Evolutionary conservation across 2,113 vertebrate genomes (phyloP).

Genomic region (Gavialis gangeticus): DNA sequence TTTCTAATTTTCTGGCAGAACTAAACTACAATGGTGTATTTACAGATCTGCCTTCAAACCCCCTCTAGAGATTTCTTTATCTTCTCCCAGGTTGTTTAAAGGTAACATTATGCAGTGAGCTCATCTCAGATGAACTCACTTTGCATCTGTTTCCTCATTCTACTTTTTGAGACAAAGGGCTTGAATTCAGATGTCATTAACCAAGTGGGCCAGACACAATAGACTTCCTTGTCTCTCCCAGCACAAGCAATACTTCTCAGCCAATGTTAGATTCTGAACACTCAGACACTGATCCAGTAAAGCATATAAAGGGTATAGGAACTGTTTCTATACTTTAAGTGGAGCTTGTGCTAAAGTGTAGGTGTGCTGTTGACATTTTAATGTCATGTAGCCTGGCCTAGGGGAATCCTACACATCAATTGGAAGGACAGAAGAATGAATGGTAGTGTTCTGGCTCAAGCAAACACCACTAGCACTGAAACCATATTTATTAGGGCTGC

Average conservation of each 20-base stretch:
- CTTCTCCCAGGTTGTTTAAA: background rate
- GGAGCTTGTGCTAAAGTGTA: background rate
- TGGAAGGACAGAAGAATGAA: too few species aligned
- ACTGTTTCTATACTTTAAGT: background rate
- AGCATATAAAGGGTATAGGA: background rate
- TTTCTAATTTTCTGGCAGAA: background rate
- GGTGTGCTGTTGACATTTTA: background rate
- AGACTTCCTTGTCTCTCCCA: background rate
- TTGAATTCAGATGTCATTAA: constrained; percentile 4
- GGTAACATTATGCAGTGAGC: background rate
- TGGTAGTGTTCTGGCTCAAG: too few species aligned
- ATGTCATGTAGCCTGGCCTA: too few species aligned
- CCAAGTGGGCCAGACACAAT: background rate
- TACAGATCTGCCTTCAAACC: background rate
- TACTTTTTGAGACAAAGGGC: background rate
- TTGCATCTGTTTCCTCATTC: background rate
- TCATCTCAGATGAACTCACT: background rate
- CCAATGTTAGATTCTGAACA: background rate
- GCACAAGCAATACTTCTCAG: too few species aligned
- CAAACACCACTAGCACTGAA: too few species aligned
- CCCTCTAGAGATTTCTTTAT: background rate
- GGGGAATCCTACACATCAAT: too few species aligned
- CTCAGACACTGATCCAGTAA: background rate
- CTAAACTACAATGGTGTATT: background rate
- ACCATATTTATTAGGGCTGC: too few species aligned